Percentiles rank a stretch among this genome's conserved stretches.
These are phyloP conservation scores for Babylonia areolata DNA, from an alignment of 1,140 invertebrate species.

Conservation along the genomic window DNA sequence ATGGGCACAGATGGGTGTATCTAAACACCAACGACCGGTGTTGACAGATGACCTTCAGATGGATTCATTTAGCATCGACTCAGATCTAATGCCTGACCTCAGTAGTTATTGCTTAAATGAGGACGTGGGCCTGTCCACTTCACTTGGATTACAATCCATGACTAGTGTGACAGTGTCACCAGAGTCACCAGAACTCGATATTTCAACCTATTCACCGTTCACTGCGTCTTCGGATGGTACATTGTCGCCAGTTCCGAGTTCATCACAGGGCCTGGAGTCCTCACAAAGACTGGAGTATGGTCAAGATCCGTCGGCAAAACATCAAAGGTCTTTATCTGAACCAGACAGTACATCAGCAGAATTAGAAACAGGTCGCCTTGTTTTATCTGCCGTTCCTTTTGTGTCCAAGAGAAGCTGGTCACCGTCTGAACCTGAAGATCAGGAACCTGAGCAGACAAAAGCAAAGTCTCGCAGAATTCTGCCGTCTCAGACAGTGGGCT, in stretches of 20 bases:
- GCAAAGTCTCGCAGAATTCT: not conserved
- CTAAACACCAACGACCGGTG: not conserved
- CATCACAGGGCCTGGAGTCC: not conserved
- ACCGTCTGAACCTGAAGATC: not conserved
- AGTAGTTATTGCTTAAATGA: too few species aligned
- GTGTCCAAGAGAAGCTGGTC: not conserved
- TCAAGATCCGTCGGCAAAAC: not conserved
- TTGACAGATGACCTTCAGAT: not conserved
- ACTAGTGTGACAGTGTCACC: not conserved
- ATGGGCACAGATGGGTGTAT: slow-evolving; percentile 28
- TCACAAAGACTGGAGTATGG: not conserved
- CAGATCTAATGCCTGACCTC: not conserved
- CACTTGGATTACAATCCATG: not conserved
- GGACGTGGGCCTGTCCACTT: not conserved
- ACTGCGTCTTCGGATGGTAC: not conserved
- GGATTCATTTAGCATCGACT: not conserved
- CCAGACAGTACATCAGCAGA: not conserved
- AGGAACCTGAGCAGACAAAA: not conserved
- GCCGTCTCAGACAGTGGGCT: not conserved
- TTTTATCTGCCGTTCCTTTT: too few species aligned
- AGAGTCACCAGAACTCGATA: not conserved
- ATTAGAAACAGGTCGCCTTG: not conserved
- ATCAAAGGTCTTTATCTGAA: not conserved
- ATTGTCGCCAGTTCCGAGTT: not conserved
- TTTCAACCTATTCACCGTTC: not conserved